Percentiles rank a stretch among this genome's conserved stretches.
phyloP scores from a whole-genome alignment of 2,113 vertebrate genomes.

The Tragelaphus strepsiceros region DNA sequence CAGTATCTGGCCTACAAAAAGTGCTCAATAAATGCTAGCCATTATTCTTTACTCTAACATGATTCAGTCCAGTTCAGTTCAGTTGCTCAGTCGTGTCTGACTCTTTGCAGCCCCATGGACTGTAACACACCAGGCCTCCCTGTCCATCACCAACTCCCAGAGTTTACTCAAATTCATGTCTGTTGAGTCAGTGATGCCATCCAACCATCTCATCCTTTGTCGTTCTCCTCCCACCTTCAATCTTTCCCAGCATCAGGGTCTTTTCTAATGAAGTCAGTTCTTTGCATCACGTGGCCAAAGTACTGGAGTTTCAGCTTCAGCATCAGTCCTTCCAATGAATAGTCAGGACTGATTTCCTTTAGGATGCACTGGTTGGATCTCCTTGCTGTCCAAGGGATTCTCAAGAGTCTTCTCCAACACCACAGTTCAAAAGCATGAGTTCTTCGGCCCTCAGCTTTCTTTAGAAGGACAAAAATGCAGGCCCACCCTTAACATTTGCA shows the following conservation, averaged over 20 bases:
- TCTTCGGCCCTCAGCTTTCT: background rate
- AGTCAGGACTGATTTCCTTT: background rate
- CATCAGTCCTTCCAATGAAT: background rate
- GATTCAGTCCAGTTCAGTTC: background rate
- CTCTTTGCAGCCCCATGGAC: background rate
- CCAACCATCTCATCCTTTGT: background rate
- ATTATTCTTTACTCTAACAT: background rate
- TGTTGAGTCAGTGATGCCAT: background rate
- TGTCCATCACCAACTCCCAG: background rate
- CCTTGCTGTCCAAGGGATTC: background rate
- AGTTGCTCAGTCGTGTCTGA: background rate
- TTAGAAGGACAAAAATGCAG: background rate
- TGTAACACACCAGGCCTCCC: background rate
- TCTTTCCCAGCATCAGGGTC: background rate
- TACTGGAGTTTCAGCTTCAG: background rate
- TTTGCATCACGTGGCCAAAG: background rate
- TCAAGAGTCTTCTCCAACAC: background rate
- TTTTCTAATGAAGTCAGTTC: background rate
- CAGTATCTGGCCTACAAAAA: background rate
- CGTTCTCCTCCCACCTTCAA: fast-evolving
- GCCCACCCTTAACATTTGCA: background rate
- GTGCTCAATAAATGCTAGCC: background rate
- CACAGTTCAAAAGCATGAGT: background rate
- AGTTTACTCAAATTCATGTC: background rate
- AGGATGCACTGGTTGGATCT: background rate